Conservation (phyloP, 2,797 vertebrate species). For the Phoxinus dragarum region DNA sequence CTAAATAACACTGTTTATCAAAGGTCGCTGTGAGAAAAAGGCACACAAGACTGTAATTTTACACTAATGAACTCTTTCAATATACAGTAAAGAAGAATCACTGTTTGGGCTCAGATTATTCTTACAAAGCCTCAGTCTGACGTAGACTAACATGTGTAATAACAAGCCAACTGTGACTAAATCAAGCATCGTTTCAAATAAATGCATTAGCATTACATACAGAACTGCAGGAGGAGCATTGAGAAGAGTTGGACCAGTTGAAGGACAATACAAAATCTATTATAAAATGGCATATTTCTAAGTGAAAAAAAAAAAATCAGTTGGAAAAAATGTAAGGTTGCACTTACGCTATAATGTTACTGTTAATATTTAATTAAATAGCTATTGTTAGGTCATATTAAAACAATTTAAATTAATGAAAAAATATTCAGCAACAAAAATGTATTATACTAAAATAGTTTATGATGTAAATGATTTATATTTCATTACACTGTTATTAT, state of each 20-base stretch:
- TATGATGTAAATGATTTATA: neutral
- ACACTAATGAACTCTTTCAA: neutral
- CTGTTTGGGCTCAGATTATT: neutral
- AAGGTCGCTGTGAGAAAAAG: neutral
- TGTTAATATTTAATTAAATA: neutral
- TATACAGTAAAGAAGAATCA: neutral
- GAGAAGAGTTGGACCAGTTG: neutral
- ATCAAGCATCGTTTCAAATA: slow-evolving; percentile 9
- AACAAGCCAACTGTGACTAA: neutral
- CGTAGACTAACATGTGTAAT: neutral
- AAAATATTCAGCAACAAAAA: neutral
- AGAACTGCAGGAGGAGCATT: neutral
- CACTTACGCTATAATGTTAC: neutral
- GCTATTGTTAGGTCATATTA: neutral
- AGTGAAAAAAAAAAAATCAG: neutral
- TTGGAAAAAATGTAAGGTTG: neutral
- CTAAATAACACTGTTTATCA: neutral
- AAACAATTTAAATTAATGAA: neutral
- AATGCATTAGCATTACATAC: slow-evolving; percentile 9
- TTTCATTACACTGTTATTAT: neutral
- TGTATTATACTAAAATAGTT: neutral
- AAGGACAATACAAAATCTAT: neutral
- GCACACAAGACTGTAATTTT: neutral
- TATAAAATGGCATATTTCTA: neutral
- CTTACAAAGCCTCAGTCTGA: slow-evolving; percentile 4